phyloP scores from a whole-genome alignment of 2,888 invertebrate species.

The Athalia cordata region DNA sequence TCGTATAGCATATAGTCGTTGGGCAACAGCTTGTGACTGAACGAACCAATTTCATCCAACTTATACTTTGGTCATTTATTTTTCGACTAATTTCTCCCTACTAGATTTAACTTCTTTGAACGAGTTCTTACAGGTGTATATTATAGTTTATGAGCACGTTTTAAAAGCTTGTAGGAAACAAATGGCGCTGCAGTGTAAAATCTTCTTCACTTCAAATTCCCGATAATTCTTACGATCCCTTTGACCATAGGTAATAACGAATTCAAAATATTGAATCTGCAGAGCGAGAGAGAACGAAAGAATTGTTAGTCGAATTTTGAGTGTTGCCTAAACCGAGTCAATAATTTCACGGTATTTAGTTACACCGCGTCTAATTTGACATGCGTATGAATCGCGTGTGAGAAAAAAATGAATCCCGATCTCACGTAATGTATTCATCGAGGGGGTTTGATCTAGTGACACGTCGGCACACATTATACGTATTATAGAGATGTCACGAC shows the following conservation, averaged over 20 bases:
- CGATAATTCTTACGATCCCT: no score
- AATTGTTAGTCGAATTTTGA: background rate
- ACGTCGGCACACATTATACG: background rate
- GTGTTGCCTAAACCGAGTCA: slow-evolving; percentile 9
- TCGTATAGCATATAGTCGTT: background rate
- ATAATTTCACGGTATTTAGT: slow-evolving; percentile 33
- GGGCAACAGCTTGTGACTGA: slow-evolving; percentile 17
- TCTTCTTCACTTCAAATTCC: no score
- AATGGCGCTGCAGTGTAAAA: no score
- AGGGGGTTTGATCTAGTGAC: slow-evolving; percentile 1
- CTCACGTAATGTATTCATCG: slow-evolving; percentile 36
- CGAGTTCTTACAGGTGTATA: no score
- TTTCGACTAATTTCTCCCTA: background rate
- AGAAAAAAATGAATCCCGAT: slow-evolving; percentile 19
- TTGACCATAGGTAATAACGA: background rate
- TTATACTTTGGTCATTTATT: background rate
- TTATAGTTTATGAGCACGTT: no score
- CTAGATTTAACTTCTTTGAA: no score
- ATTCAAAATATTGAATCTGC: background rate
- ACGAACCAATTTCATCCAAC: background rate
- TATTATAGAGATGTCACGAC: slow-evolving; percentile 35
- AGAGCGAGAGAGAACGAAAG: background rate
- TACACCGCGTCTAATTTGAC: slow-evolving; percentile 21
- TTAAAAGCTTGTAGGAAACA: no score
- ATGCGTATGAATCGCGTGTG: slow-evolving; percentile 12